Percentiles rank a stretch among this genome's conserved stretches.
Evolutionary conservation across 2,797 vertebrate genomes (phyloP).

Genomic region (Bufotes viridis): DNA sequence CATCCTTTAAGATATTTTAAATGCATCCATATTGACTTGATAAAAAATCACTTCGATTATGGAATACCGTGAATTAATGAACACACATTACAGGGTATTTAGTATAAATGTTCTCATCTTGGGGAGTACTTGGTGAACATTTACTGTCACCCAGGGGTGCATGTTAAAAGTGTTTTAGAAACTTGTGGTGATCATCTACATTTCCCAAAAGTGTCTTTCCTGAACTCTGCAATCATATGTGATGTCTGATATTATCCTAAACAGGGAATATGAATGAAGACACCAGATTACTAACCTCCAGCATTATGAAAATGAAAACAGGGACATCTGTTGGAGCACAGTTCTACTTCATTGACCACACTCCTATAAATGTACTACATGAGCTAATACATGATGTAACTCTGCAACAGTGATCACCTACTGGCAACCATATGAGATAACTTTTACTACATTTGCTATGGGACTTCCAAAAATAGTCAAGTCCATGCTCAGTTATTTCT

Average conservation of each 20-base stretch:
- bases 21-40: neutral
- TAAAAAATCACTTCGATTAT: neutral
- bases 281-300: neutral
- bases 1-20: neutral
- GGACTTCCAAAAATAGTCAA: too few relatives aligned
- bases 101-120: slow-evolving; percentile 7
- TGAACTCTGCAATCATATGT: slow-evolving; percentile 15
- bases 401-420: neutral
- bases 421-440: neutral
- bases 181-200: slow-evolving; percentile 2
- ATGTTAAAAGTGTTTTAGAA: neutral
- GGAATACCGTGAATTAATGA: neutral
- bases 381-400: neutral
- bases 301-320: neutral
- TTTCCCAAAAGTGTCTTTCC: slow-evolving; percentile 19
- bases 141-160: neutral
- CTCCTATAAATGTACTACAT: too few relatives aligned
- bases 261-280: neutral
- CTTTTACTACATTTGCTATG: too few relatives aligned
- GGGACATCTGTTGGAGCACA: neutral
- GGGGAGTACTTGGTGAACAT: neutral
- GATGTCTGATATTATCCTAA: neutral
- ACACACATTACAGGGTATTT: neutral
- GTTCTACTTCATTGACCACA: neutral
- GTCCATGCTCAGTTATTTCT: too few relatives aligned